Conservation (phyloP, 2,888 invertebrate genomes). For the Reticulitermes lucifugus region DNA sequence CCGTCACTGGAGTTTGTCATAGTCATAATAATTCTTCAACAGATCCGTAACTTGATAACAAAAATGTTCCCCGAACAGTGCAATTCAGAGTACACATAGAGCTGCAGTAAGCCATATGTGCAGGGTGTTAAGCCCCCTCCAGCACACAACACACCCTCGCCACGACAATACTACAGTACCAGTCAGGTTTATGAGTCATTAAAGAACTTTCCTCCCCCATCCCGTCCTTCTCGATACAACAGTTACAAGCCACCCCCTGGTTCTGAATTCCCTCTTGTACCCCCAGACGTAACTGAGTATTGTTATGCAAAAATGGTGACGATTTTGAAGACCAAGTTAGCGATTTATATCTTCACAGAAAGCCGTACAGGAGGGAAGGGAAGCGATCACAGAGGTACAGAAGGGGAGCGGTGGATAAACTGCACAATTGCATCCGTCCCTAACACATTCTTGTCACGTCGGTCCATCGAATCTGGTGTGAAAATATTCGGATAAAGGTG, state of each 20-base stretch:
- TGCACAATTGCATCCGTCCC: too few relatives aligned
- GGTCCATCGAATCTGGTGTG: neutral
- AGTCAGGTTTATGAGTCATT: conserved; percentile 41
- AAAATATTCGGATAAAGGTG: neutral
- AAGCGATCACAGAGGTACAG: neutral
- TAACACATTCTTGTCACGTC: neutral
- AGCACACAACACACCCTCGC: conserved; percentile 1
- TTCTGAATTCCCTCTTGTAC: neutral
- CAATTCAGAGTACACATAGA: too few relatives aligned
- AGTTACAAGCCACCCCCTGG: conserved; percentile 14
- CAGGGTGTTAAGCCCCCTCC: neutral
- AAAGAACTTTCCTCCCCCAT: conserved; percentile 29
- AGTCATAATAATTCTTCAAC: too few relatives aligned
- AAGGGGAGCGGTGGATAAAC: neutral
- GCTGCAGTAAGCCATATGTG: neutral
- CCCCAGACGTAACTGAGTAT: conserved; percentile 17
- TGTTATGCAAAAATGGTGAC: conserved; percentile 32
- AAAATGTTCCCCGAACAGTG: too few relatives aligned
- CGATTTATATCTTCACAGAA: conserved; percentile 34
- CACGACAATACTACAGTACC: conserved; percentile 14
- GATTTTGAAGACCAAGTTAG: conserved; percentile 26
- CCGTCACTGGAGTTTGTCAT: too few relatives aligned
- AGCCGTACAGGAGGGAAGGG: neutral
- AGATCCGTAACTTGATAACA: too few relatives aligned
- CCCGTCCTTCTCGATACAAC: neutral